These are phyloP conservation scores for Rhyzopertha dominica DNA, from an alignment of 1,140 invertebrate species.

Conservation along the genomic window DNA sequence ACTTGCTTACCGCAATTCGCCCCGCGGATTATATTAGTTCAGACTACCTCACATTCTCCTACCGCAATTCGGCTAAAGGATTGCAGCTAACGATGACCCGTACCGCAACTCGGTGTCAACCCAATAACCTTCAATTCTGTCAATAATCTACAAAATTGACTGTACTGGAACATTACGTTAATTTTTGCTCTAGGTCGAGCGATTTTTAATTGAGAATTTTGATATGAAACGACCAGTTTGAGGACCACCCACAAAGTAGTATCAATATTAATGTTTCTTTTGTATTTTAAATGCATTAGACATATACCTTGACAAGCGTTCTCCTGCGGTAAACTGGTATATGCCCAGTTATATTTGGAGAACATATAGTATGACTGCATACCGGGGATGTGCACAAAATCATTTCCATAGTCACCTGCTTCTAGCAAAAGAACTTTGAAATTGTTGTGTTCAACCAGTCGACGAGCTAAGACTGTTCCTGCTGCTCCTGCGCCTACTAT, in stretches of 20 bases:
- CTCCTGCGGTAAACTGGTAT: slow-evolving; percentile 42
- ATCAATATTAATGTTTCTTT: background rate
- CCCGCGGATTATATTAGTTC: no score
- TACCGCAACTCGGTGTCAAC: no score
- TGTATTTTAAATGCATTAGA: no score
- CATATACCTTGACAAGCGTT: slow-evolving; percentile 7
- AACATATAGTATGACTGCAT: slow-evolving; percentile 5
- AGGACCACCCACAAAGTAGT: background rate
- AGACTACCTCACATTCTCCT: no score
- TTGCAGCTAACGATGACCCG: no score
- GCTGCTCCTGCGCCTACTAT: slow-evolving; percentile 62
- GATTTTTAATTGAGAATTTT: background rate
- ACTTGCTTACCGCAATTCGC: no score
- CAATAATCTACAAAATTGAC: no score
- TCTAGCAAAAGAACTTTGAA: slow-evolving; percentile 53
- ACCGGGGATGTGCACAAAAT: slow-evolving; percentile 22
- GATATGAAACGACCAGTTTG: background rate
- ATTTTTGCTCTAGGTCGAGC: background rate
- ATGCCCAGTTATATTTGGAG: slow-evolving; percentile 48
- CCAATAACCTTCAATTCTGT: no score
- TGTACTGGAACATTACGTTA: no score
- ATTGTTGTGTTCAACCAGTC: slow-evolving; percentile 32
- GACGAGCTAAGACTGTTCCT: slow-evolving; percentile 54
- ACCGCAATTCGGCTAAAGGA: no score
- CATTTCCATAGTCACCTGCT: slow-evolving; percentile 47